Evolutionary conservation across 2,797 vertebrate species (phyloP).

Genomic region (Sebastes oblongus): DNA sequence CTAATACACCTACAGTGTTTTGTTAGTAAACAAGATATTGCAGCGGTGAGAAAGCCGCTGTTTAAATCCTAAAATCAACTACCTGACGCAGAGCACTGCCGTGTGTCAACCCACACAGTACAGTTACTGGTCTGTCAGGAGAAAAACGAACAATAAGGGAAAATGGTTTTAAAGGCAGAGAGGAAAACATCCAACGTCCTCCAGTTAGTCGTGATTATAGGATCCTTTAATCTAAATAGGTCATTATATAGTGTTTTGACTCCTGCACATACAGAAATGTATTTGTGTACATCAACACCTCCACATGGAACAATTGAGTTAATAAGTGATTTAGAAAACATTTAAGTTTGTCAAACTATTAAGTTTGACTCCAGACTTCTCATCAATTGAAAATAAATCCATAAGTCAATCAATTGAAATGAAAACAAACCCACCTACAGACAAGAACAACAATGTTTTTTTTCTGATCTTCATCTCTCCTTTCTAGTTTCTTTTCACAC

Average conservation of each 20-base stretch:
- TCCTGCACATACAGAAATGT: neutral
- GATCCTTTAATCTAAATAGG: neutral
- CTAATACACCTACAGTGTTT: neutral
- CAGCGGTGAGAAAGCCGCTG: slow-evolving; percentile 1
- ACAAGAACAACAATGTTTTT: too few relatives aligned
- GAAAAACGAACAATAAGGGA: neutral
- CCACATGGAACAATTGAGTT: neutral
- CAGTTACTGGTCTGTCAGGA: slow-evolving; percentile 1
- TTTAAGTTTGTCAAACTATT: neutral
- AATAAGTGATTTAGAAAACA: neutral
- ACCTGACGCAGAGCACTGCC: slow-evolving; percentile 12
- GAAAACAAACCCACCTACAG: neutral
- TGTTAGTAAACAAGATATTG: slow-evolving; percentile 3
- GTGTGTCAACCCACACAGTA: slow-evolving; percentile 23
- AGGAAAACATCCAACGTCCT: neutral
- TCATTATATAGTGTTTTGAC: neutral
- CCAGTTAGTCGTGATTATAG: neutral
- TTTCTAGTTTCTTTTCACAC: neutral
- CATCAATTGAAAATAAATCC: neutral
- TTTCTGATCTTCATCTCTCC: neutral
- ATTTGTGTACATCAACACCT: neutral
- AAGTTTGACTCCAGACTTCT: neutral
- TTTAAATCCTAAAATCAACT: slow-evolving; percentile 13
- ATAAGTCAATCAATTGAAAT: neutral
- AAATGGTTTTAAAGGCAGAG: neutral